phyloP scores from a whole-genome alignment of 2,888 invertebrate species.

The Marasmarcha lunaedactyla region DNA sequence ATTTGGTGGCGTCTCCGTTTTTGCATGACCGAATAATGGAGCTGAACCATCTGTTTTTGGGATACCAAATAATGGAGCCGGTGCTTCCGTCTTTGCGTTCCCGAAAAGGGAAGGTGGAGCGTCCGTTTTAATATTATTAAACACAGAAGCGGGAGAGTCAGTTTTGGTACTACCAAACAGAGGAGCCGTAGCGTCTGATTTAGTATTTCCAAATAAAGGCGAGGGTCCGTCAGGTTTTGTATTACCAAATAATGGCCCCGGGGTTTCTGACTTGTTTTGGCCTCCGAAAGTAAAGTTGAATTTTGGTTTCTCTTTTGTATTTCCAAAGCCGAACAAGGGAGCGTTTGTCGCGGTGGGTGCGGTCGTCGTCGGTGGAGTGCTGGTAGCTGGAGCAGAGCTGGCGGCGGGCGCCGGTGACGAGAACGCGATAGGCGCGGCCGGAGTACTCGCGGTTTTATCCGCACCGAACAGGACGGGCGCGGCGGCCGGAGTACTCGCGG shows the following conservation, averaged over 20 bases:
- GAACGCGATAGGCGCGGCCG: neutral
- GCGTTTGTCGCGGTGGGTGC: conserved; percentile 15
- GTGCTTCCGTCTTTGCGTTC: neutral
- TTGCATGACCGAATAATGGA: too few relatives aligned
- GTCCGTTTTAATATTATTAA: neutral
- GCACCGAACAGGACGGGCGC: neutral
- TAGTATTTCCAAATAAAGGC: too few relatives aligned
- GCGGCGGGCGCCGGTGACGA: conserved; percentile 2
- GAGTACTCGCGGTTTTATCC: too few relatives aligned
- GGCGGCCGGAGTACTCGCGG: too few relatives aligned
- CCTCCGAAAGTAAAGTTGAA: conserved; percentile 39
- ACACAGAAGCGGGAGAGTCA: too few relatives aligned
- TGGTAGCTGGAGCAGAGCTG: conserved; percentile 3
- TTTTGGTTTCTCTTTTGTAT: conserved; percentile 27
- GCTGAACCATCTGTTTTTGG: too few relatives aligned
- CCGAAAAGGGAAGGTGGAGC: neutral
- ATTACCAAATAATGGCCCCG: conserved; percentile 7
- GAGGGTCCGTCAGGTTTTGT: neutral
- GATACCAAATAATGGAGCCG: neutral
- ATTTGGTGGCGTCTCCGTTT: too few relatives aligned
- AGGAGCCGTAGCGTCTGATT: too few relatives aligned
- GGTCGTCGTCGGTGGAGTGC: conserved; percentile 12
- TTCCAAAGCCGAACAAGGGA: conserved; percentile 38
- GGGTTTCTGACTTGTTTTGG: conserved; percentile 21
- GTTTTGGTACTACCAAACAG: too few relatives aligned